phyloP scores from a whole-genome alignment of 2,888 invertebrate genomes.

The Drosophila anceps region DNA sequence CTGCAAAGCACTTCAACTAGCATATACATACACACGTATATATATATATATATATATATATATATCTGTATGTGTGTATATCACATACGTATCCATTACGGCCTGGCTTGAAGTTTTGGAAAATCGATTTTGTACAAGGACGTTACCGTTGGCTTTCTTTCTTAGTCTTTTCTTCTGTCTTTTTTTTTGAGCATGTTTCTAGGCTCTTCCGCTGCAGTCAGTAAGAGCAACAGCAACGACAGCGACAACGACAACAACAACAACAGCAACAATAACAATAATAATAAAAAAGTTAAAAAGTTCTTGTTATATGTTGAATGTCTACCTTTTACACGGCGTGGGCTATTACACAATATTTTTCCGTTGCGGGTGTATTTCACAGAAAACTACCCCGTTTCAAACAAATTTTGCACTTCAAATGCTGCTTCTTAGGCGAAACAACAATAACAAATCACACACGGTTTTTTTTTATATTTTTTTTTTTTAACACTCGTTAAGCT shows the following conservation, averaged over 20 bases:
- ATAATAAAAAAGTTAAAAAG: constrained; percentile 32
- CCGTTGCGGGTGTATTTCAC: constrained; percentile 63
- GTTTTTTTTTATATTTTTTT: constrained; percentile 27
- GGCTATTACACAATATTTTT: constrained; percentile 74
- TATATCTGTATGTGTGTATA: constrained; percentile 22
- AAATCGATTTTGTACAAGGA: constrained; percentile 84
- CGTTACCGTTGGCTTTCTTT: constrained; percentile 64
- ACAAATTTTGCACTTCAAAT: constrained; percentile 64
- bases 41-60: constrained; percentile 42
- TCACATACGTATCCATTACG: constrained; percentile 58
- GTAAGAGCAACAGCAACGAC: constrained; percentile 14
- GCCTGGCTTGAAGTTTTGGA: constrained; percentile 79
- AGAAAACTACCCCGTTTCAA: constrained; percentile 76
- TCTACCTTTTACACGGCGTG: constrained; percentile 77
- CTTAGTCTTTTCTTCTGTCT: background rate
- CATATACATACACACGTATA: constrained; percentile 14
- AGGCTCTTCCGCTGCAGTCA: constrained; percentile 47
- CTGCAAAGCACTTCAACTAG: constrained; percentile 36
- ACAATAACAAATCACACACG: constrained; percentile 78
- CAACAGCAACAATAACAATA: constrained; percentile 18
- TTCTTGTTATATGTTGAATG: constrained; percentile 43
- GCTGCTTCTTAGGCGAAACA: constrained; percentile 52
- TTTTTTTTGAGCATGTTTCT: constrained; percentile 25
- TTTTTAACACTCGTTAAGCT: constrained; percentile 63
- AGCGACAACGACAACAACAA: background rate